Percentiles rank a stretch among this genome's conserved stretches.
These are phyloP conservation scores for Drosophila recens DNA, from an alignment of 2,888 invertebrate species.

Conservation along the genomic window DNA sequence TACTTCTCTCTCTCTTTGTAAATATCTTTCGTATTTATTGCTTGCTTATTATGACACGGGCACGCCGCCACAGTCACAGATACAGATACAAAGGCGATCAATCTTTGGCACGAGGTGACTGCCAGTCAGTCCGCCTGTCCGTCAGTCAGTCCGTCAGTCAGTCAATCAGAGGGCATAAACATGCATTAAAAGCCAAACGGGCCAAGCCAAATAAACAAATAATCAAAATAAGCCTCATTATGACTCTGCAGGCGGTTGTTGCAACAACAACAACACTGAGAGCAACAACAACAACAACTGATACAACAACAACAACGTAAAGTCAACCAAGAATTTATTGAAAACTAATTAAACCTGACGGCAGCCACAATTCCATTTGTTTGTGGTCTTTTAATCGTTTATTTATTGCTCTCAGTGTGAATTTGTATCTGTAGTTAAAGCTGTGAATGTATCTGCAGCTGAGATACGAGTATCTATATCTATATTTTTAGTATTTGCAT, in stretches of 20 bases:
- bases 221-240: slow-evolving; percentile 78
- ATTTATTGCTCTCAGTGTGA: slow-evolving; percentile 55
- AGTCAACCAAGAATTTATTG: slow-evolving; percentile 59
- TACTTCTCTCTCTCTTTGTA: slow-evolving; percentile 22
- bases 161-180: slow-evolving; percentile 58
- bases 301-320: slow-evolving; percentile 28
- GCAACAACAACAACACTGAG: slow-evolving; percentile 21
- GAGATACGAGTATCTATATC: neutral
- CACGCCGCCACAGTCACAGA: neutral
- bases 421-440: slow-evolving; percentile 5
- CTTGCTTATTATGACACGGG: slow-evolving; percentile 33
- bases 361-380: slow-evolving; percentile 66
- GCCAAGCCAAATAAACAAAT: slow-evolving; percentile 68
- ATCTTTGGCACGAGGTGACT: slow-evolving; percentile 58
- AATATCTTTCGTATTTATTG: slow-evolving; percentile 28
- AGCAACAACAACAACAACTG: slow-evolving; percentile 23
- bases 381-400: slow-evolving; percentile 68
- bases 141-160: slow-evolving; percentile 46
- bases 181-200: slow-evolving; percentile 67
- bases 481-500: too few relatives aligned
- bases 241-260: slow-evolving; percentile 56
- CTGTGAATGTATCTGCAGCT: neutral
- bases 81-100: slow-evolving; percentile 49
- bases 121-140: slow-evolving; percentile 43
- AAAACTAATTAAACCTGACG: slow-evolving; percentile 79